phyloP scores from a whole-genome alignment of 2,797 vertebrate species.

The Triplophysa yarkandensis region DNA sequence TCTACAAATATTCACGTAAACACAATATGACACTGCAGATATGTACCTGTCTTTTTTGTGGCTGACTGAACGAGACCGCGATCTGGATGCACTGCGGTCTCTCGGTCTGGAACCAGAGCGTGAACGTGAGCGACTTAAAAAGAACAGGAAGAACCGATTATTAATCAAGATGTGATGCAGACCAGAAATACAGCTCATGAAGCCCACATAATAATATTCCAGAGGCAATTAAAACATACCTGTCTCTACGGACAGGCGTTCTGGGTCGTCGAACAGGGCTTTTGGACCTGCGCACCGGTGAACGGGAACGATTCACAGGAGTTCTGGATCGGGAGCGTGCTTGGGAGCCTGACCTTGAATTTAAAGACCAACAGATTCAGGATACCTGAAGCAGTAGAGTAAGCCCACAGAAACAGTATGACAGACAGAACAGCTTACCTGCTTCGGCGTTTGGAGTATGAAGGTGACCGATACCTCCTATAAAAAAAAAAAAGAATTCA shows the following conservation, averaged over 20 bases:
- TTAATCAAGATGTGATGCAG: not conserved
- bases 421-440: conserved; percentile 63
- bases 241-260: conserved; percentile 50
- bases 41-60: conserved; percentile 78
- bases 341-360: conserved; percentile 73
- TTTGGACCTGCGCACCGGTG: conserved; percentile 54
- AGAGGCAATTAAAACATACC: conserved; percentile 17
- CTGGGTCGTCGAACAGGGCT: conserved; percentile 78
- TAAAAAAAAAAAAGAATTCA: conserved; percentile 11
- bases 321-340: conserved; percentile 79
- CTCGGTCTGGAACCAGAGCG: conserved; percentile 72
- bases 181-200: not conserved
- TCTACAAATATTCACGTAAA: not conserved
- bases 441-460: conserved; percentile 79
- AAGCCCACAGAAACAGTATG: too few species aligned
- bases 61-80: conserved; percentile 74
- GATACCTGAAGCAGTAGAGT: too few species aligned
- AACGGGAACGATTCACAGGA: conserved; percentile 51
- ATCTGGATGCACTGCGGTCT: conserved; percentile 69
- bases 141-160: not conserved
- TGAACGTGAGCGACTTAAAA: conserved; percentile 72
- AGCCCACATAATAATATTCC: not conserved
- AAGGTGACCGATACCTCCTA: conserved; percentile 76
- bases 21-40: not conserved
- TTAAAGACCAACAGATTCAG: not conserved